These are phyloP conservation scores for Paratilapia polleni DNA, from an alignment of 2,113 vertebrate genomes.

Conservation along the genomic window DNA sequence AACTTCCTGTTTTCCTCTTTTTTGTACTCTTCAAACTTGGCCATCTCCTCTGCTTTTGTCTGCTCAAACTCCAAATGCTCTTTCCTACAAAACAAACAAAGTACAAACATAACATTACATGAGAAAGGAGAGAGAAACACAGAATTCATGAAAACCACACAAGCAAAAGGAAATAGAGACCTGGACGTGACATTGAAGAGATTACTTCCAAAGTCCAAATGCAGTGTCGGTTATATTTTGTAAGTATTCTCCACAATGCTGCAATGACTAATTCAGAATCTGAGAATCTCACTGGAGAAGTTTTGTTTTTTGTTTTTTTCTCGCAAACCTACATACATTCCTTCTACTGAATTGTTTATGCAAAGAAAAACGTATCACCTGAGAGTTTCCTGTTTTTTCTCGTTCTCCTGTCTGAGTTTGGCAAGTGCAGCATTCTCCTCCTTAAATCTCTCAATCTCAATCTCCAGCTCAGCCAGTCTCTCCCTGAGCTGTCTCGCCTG, in stretches of 20 bases:
- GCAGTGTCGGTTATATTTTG: background rate
- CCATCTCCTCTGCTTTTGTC: conserved; percentile 84
- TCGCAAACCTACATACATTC: background rate
- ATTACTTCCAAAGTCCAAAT: background rate
- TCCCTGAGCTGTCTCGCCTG: conserved; percentile 87
- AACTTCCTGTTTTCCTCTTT: conserved; percentile 91
- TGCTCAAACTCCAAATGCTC: conserved; percentile 88
- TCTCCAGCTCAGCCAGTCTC: conserved; percentile 87
- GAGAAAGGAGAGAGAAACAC: background rate
- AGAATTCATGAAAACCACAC: background rate
- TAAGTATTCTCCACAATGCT: too few relatives aligned
- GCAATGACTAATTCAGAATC: too few relatives aligned
- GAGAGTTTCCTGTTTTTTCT: conserved; percentile 82
- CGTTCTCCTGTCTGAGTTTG: conserved; percentile 87
- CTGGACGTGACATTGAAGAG: background rate
- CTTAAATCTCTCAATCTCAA: conserved; percentile 93
- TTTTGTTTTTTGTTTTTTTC: background rate
- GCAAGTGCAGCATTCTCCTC: conserved; percentile 86
- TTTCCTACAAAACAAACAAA: conserved; percentile 78
- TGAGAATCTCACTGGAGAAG: too few relatives aligned
- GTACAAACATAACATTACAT: background rate
- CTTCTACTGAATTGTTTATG: background rate
- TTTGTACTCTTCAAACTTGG: conserved; percentile 89
- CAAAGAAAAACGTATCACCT: conserved; percentile 74
- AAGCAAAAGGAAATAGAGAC: background rate